Conservation (phyloP, 2,797 vertebrate species). For the Telmatherina bonti region DNA sequence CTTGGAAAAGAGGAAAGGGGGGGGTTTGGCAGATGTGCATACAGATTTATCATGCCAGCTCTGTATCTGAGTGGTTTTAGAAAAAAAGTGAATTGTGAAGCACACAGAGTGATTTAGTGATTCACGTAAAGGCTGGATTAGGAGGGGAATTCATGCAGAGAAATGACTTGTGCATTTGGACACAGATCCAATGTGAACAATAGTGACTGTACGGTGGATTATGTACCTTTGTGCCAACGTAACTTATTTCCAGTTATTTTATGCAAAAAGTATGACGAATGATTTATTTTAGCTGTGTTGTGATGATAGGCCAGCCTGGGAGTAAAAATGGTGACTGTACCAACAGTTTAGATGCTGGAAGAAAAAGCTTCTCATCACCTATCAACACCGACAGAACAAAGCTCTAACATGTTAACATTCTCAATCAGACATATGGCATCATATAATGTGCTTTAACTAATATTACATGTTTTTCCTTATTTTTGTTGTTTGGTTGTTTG, state of each 20-base stretch:
- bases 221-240: conserved; percentile 30
- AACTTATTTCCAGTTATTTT: conserved; percentile 6
- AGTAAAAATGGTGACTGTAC: conserved; percentile 2
- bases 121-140: conserved; percentile 58
- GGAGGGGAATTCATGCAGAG: conserved; percentile 53
- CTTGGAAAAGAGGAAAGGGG: conserved; percentile 11
- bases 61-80: conserved; percentile 45
- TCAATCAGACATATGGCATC: conserved; percentile 2
- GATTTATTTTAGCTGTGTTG: conserved; percentile 28
- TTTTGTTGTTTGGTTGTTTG: no score
- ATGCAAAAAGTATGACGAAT: conserved; percentile 27
- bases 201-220: conserved; percentile 24
- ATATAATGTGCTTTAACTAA: background rate
- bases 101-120: conserved; percentile 54
- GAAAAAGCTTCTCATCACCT: conserved; percentile 3
- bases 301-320: conserved; percentile 14
- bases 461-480: background rate
- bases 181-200: conserved; percentile 45
- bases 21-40: conserved; percentile 68
- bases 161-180: conserved; percentile 45
- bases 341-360: conserved; percentile 1
- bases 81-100: conserved; percentile 44
- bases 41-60: conserved; percentile 69
- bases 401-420: conserved; percentile 9
- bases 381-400: background rate